Conservation (phyloP, 1,140 invertebrate genomes). For the Heliconius melpomene region DNA sequence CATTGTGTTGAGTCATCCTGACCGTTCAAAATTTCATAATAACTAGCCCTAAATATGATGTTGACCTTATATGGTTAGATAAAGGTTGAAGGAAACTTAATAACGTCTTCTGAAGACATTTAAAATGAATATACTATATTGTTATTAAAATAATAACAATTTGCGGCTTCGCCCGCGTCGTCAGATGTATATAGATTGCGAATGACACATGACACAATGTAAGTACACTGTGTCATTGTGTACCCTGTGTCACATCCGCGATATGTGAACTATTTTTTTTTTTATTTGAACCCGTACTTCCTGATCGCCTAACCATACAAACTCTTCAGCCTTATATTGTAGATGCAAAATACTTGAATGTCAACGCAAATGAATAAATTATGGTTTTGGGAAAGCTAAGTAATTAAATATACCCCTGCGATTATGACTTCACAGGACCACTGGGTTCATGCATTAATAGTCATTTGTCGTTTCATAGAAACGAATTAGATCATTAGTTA, state of each 20-base stretch:
- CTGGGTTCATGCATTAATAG: neutral
- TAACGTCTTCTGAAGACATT: neutral
- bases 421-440: neutral
- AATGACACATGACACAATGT: too few relatives aligned
- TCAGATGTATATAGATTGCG: too few relatives aligned
- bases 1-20: constrained; percentile 6
- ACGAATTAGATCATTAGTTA: neutral
- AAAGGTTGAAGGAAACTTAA: neutral
- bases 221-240: too few relatives aligned
- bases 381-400: neutral
- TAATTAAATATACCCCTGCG: neutral
- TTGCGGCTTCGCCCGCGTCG: too few relatives aligned
- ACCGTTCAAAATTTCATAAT: constrained; percentile 9
- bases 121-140: neutral
- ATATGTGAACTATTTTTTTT: too few relatives aligned
- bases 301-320: too few relatives aligned
- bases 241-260: too few relatives aligned
- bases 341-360: too few relatives aligned
- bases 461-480: neutral
- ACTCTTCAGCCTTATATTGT: too few relatives aligned
- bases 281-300: too few relatives aligned
- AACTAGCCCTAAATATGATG: neutral
- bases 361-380: neutral
- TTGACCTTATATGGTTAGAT: neutral
- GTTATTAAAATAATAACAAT: neutral